phyloP scores from a whole-genome alignment of 2,888 invertebrate genomes.

The Alcis repandata region DNA sequence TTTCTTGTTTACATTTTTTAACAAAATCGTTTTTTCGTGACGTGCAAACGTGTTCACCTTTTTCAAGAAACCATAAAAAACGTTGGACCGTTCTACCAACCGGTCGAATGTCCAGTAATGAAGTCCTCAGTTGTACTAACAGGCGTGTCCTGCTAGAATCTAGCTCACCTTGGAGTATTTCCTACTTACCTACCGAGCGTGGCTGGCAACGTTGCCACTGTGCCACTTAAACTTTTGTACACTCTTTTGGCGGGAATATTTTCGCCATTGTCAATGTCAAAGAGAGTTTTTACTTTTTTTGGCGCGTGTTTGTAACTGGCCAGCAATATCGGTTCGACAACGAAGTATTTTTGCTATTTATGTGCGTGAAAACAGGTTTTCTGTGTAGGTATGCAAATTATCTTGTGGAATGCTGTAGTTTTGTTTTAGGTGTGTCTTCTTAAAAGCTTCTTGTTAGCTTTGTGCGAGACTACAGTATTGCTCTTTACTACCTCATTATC shows the following conservation, averaged over 20 bases:
- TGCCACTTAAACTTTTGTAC: slow-evolving; percentile 30
- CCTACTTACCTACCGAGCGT: slow-evolving; percentile 72
- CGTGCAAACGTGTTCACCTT: slow-evolving; percentile 33
- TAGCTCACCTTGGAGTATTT: slow-evolving; percentile 82
- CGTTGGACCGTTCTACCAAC: slow-evolving; percentile 29
- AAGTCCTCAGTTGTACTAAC: slow-evolving; percentile 52
- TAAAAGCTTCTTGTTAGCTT: slow-evolving; percentile 39
- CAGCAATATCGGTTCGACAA: slow-evolving; percentile 33
- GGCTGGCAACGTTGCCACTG: slow-evolving; percentile 38
- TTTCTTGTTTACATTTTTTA: slow-evolving; percentile 32
- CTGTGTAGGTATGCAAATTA: slow-evolving; percentile 46
- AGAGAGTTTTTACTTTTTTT: slow-evolving; percentile 13
- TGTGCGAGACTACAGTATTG: slow-evolving; percentile 1
- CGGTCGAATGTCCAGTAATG: slow-evolving; percentile 38
- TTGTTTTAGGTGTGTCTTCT: slow-evolving; percentile 44
- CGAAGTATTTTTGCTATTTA: slow-evolving; percentile 41
- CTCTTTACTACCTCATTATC: too few relatives aligned
- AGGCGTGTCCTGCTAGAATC: slow-evolving; percentile 66
- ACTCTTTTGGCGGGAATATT: slow-evolving; percentile 19
- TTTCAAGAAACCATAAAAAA: slow-evolving; percentile 37
- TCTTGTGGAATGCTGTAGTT: slow-evolving; percentile 41
- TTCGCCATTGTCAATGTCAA: slow-evolving; percentile 13
- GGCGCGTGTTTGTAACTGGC: slow-evolving; percentile 5
- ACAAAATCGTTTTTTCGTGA: slow-evolving; percentile 32
- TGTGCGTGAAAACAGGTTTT: slow-evolving; percentile 43